A percentile compares a stretch with the other conserved stretches of the same genome.
These are phyloP conservation scores for Syngnathoides biaculeatus DNA, from an alignment of 2,113 vertebrate genomes.

Conservation along the genomic window DNA sequence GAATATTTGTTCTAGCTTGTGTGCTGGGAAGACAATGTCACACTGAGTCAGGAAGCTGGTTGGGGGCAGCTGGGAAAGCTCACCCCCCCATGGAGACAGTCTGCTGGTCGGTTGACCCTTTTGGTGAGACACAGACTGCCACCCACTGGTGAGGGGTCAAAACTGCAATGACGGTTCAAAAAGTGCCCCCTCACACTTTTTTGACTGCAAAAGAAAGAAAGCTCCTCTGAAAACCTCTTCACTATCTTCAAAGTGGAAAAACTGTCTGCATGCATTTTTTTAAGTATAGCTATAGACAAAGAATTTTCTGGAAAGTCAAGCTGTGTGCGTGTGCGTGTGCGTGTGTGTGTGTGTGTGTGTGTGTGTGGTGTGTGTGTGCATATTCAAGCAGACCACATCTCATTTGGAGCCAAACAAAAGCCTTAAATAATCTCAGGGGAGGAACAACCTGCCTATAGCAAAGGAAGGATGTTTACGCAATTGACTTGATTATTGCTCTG, in stretches of 20 bases:
- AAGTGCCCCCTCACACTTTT: constrained; percentile 59
- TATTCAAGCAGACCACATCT: constrained; percentile 7
- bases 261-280: constrained; percentile 33
- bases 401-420: constrained; percentile 20
- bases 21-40: constrained; percentile 65
- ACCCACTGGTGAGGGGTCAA: constrained; percentile 70
- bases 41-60: constrained; percentile 46
- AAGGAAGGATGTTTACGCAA: constrained; percentile 32
- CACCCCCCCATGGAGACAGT: constrained; percentile 43
- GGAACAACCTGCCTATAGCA: constrained; percentile 23
- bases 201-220: constrained; percentile 48
- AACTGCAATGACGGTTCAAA: constrained; percentile 61
- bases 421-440: constrained; percentile 32
- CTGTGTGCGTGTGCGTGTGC: not conserved
- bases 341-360: not conserved
- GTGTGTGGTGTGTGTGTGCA: constrained; percentile 14
- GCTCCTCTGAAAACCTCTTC: constrained; percentile 27
- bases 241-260: constrained; percentile 63
- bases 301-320: not conserved
- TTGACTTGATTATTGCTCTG: constrained; percentile 21
- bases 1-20: constrained; percentile 56
- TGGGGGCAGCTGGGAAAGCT: constrained; percentile 58
- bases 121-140: constrained; percentile 56
- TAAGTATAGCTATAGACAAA: not conserved
- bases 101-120: constrained; percentile 44